Base-by-base conservation (phyloP, 2,888 invertebrate genomes). In the Spisula subtruncata region DNA sequence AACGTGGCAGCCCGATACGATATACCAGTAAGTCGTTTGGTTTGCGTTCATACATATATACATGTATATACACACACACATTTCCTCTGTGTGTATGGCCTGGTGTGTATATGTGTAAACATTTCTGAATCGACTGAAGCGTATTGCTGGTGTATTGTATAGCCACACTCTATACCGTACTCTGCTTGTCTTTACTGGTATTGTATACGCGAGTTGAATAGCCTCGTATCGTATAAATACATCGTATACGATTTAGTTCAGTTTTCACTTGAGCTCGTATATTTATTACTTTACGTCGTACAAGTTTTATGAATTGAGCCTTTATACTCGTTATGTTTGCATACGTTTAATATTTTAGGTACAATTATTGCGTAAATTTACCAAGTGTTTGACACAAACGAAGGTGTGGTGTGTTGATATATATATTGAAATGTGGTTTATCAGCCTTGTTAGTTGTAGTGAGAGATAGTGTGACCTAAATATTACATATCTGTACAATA, bases 291-390 rank as follows among this genome's bases (percentile, higher is more conserved):
- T 51, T 79, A 32, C 35, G 80, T 85, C 56, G 20, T 41, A 79
- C 80, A 56, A 80, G 80, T 79, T 85, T 85, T 85, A 85, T 85
- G 85, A 85, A 85, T 85, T 56, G 80, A 75, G 85, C 85, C 79
- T 84, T 85, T 85, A 80, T 85, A 46, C 80, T 56, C 80, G 14
- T 0, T 16, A 79, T 85, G 48, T 80, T 84, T 85, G 85, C 79
- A 56, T 80, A 83, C 66, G 35, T 83, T 83, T 83, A 83, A 83
- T 54, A 85, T 85, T 85, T 85, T 79, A 56, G 75, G 82, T 32
- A 83, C 25, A 79, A 88, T 79, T 5, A 80, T 88, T 83, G 87
- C 32, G 83, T 83, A 88, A 80, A 75, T 83, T 56, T 66, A 56
- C 41, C 41, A 35, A 35, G 35, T 56, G 80, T 85, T 80, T 79